Evolutionary conservation across 2,888 invertebrate species (phyloP).

Genomic region (Bellardia bayeri): DNA sequence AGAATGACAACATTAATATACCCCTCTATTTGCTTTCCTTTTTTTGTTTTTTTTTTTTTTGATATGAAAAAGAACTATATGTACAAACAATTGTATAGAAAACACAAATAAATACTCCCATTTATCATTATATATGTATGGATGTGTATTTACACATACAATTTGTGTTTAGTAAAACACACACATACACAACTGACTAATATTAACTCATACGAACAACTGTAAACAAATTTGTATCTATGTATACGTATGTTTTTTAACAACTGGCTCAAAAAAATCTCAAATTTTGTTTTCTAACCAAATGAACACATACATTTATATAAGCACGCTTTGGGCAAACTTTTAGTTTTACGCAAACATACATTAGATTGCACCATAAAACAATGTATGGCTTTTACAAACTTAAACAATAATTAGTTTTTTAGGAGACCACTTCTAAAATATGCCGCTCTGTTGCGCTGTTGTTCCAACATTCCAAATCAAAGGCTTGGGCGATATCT

Average conservation of each 20-base stretch:
- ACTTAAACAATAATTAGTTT: too few species aligned
- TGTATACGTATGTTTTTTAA: not conserved
- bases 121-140: not conserved
- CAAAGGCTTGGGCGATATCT: too few species aligned
- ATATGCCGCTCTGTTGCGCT: too few species aligned
- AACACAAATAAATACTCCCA: not conserved
- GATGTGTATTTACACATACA: not conserved
- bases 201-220: not conserved
- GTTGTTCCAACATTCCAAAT: too few species aligned
- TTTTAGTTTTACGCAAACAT: not conserved
- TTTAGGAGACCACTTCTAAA: too few species aligned
- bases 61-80: not conserved
- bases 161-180: too few species aligned
- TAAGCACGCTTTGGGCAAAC: not conserved
- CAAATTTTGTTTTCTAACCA: not conserved
- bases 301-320: not conserved
- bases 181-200: too few species aligned
- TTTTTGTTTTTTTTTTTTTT: too few species aligned
- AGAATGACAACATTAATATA: too few species aligned
- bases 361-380: not conserved
- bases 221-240: not conserved
- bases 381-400: not conserved
- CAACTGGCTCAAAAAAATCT: not conserved
- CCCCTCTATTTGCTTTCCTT: too few species aligned
- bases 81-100: not conserved